Evolutionary conservation across 2,797 vertebrate genomes (phyloP), one percentile per base, ranked within the genome.

Genomic region (Chelon labrosus): DNA sequence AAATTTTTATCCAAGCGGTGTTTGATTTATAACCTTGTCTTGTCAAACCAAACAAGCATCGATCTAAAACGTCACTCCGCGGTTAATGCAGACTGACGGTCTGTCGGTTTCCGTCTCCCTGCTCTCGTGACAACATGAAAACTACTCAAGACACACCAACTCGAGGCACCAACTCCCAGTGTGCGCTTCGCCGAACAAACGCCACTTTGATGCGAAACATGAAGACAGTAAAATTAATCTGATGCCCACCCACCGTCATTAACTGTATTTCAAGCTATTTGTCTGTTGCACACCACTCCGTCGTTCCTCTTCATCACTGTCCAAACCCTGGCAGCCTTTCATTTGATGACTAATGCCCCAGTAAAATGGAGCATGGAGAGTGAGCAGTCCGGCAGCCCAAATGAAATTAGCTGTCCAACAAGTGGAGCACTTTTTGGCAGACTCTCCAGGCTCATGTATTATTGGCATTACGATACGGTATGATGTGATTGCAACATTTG

Each of bases 331-430:
- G 58, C 79, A 86, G 63, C 44, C 52, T 69, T 80, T 86, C 70
- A 70, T 62, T 70, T 61, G 41, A 83, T 86, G 83, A 88, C 79
- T 85, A 83, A 85, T 77, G 71, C 35, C 38, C 47, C 50, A 56
- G 72, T 70, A 83, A 86, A 86, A 17, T 65, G 63, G 57, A 68
- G 58, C 71, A 65, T 17, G 54, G 70, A 64, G 72, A 68, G 65
- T 14, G 71, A 64, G 70, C 13, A n/a, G 49, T 77, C 76, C 52
- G 73, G 61, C 64, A 66, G 70, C 56, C 67, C 61, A 80, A 82
- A 86, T 83, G 2, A 79, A 88, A 87, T 80, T 68, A 86, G 73
- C 75, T 25, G 35, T 70, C 80, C 75, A 86, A 79, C 70, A 75
- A 81, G 66, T 54, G 56, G 50, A 84, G 62, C 50, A 0, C 19